phyloP scores from a whole-genome alignment of 1,140 invertebrate genomes.

The Meloidogyne floridensis region DNA sequence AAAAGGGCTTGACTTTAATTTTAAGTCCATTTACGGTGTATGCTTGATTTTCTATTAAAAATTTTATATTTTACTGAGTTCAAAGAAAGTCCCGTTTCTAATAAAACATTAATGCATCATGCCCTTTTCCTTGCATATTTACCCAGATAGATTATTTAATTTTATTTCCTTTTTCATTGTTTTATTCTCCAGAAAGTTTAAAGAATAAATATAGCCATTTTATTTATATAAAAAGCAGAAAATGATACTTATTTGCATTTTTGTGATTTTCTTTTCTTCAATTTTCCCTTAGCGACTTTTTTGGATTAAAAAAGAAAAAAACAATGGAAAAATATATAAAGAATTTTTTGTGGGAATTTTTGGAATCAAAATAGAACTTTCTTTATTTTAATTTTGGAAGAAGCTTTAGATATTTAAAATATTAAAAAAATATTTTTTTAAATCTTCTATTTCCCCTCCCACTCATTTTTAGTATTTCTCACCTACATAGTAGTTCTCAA shows the following conservation, averaged over 20 bases:
- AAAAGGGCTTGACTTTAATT: no score
- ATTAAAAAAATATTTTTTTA: background rate
- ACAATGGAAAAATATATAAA: background rate
- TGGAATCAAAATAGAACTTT: background rate
- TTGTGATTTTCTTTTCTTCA: background rate
- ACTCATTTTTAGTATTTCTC: background rate
- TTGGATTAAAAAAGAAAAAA: background rate
- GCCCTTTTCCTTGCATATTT: background rate
- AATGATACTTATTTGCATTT: background rate
- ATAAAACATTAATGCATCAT: no score
- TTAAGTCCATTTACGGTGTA: no score
- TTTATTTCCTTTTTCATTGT: background rate
- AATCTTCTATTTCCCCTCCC: background rate
- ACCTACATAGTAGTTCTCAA: no score
- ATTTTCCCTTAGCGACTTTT: constrained; percentile 17
- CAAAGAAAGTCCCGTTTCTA: no score
- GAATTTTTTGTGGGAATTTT: background rate
- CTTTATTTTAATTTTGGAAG: background rate
- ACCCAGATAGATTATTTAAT: background rate
- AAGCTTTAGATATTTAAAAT: no score
- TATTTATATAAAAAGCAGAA: background rate
- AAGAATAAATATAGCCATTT: background rate
- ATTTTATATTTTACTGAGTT: no score
- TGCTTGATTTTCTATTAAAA: no score
- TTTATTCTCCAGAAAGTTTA: background rate